Evolutionary conservation across 2,888 invertebrate species (phyloP).

Genomic region (Loripinus fragilis): DNA sequence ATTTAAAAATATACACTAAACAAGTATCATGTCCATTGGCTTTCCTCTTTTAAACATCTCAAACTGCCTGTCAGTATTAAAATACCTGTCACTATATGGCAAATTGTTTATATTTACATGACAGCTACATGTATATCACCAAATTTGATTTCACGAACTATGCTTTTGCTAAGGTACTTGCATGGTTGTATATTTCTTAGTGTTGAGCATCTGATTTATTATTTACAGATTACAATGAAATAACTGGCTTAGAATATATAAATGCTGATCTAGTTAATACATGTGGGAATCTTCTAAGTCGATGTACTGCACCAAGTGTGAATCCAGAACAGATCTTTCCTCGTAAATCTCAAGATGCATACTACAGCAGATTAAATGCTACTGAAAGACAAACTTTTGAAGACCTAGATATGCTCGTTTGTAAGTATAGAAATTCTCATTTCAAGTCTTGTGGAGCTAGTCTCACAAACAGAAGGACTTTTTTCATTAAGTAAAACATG

Average conservation of each 20-base stretch:
- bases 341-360: constrained; percentile 74
- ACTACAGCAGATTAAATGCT: constrained; percentile 82
- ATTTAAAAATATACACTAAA: no score
- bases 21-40: no score
- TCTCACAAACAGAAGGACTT: neutral
- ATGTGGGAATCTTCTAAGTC: constrained; percentile 93
- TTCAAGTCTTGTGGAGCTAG: neutral
- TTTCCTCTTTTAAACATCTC: no score
- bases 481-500: neutral
- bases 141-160: no score
- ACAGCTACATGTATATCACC: no score
- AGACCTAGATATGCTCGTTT: constrained; percentile 86
- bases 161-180: no score
- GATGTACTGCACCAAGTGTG: constrained; percentile 90
- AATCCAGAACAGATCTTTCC: constrained; percentile 93
- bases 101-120: no score
- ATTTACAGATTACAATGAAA: constrained; percentile 91
- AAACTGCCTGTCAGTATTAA: no score
- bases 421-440: constrained; percentile 41
- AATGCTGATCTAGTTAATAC: constrained; percentile 97
- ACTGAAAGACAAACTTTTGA: constrained; percentile 84
- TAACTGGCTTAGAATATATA: constrained; percentile 89
- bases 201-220: no score
- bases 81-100: no score
- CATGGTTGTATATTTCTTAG: no score